Evolutionary conservation across 2,113 vertebrate species (phyloP).

Genomic region (Labeo catla): DNA sequence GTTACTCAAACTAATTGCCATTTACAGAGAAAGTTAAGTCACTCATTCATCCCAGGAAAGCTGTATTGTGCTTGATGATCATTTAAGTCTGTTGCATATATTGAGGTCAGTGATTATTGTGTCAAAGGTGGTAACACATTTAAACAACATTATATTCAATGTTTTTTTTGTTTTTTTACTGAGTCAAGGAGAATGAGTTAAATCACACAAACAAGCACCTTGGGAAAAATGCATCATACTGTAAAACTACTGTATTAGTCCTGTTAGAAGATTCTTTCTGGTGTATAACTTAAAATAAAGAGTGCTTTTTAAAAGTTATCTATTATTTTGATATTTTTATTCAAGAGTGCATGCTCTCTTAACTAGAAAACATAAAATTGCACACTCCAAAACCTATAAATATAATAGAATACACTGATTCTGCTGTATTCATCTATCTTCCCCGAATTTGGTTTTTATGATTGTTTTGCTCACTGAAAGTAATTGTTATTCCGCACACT

Average conservation of each 20-base stretch:
- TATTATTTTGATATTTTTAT: not conserved
- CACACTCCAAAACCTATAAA: not conserved
- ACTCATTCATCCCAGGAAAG: not conserved
- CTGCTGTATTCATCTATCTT: not conserved
- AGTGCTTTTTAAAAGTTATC: not conserved
- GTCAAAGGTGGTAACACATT: not conserved
- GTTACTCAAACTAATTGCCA: constrained; percentile 15
- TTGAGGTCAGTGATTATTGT: not conserved
- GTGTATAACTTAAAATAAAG: not conserved
- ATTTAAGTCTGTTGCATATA: not conserved
- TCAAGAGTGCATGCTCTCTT: not conserved
- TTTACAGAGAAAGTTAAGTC: not conserved
- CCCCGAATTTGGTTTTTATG: too few species aligned
- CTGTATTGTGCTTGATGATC: not conserved
- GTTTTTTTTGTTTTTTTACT: not conserved
- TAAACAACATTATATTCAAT: not conserved
- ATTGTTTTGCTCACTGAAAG: not conserved
- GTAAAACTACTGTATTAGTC: not conserved
- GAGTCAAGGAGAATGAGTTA: not conserved
- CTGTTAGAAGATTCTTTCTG: not conserved
- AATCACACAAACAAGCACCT: not conserved
- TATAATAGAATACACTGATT: not conserved
- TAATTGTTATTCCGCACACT: not conserved
- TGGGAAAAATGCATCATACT: not conserved
- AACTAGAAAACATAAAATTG: not conserved